A percentile compares a stretch with the other conserved stretches of the same genome.
These are phyloP conservation scores for Limnodromus scolopaceus DNA, from an alignment of 2,797 vertebrate genomes.

Conservation along the genomic window DNA sequence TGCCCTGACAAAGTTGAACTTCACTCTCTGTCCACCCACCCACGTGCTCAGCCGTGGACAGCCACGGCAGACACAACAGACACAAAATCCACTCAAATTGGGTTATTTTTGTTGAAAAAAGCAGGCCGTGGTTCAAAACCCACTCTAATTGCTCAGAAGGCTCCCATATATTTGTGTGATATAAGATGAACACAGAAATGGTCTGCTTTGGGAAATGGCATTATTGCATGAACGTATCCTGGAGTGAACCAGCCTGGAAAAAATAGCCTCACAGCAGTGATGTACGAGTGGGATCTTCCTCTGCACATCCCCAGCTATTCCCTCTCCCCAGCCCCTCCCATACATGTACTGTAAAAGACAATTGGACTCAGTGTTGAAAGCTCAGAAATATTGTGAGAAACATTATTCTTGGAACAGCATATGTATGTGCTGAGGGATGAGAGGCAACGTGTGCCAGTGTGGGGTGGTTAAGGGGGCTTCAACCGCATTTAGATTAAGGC, in stretches of 20 bases:
- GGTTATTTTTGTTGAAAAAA: neutral
- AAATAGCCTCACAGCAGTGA: neutral
- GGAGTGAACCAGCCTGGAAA: conserved; percentile 1
- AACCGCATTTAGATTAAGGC: conserved; percentile 24
- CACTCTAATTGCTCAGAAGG: neutral
- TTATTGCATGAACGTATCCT: neutral
- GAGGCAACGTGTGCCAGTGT: neutral
- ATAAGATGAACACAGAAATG: neutral
- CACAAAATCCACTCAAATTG: neutral
- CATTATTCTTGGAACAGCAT: conserved; percentile 9
- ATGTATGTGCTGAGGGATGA: neutral
- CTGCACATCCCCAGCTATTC: neutral
- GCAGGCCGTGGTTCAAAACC: neutral
- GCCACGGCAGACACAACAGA: neutral
- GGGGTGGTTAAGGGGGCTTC: neutral
- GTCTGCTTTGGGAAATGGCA: neutral
- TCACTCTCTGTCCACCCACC: neutral
- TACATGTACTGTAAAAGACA: neutral
- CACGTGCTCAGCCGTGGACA: neutral
- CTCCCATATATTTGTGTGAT: neutral
- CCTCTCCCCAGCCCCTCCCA: rapidly evolving
- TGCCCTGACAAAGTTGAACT: neutral
- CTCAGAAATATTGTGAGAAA: conserved; percentile 35
- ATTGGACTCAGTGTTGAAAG: conserved; percentile 7
- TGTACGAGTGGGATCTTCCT: neutral